Conservation (phyloP, 2,888 invertebrate species). For the Cheilosia grossa region DNA sequence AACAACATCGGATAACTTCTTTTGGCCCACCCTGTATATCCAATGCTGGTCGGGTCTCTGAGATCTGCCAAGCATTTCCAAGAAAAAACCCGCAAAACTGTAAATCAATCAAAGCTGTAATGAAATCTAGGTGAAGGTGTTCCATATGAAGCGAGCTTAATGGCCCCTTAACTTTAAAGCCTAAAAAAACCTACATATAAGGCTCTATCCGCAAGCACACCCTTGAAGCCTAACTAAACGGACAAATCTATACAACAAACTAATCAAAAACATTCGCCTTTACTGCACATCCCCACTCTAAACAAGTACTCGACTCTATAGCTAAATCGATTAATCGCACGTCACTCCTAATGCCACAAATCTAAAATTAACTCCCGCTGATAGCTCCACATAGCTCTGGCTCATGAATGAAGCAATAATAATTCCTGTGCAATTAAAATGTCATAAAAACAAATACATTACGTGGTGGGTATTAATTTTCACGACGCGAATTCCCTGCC, state of each 20-base stretch:
- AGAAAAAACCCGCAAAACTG: too few species aligned
- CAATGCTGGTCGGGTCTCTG: too few species aligned
- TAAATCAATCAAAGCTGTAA: too few species aligned
- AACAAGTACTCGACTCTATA: background rate
- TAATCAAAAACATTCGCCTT: background rate
- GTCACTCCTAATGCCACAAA: slow-evolving; percentile 13
- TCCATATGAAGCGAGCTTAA: background rate
- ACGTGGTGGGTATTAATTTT: slow-evolving; percentile 54
- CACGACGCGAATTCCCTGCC: slow-evolving; percentile 23
- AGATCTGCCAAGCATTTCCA: too few species aligned
- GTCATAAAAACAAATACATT: slow-evolving; percentile 66
- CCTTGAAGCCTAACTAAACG: too few species aligned
- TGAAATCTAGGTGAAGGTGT: too few species aligned
- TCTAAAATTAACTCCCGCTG: slow-evolving; percentile 37
- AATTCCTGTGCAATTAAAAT: slow-evolving; percentile 62
- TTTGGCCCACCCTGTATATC: too few species aligned
- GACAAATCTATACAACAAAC: background rate
- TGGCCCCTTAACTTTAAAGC: background rate
- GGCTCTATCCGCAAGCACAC: too few species aligned
- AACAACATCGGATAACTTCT: too few species aligned
- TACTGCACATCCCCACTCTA: slow-evolving; percentile 4
- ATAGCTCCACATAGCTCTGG: slow-evolving; percentile 32
- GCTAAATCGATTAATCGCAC: background rate
- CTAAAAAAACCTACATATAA: background rate
- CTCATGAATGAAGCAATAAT: slow-evolving; percentile 59